These are phyloP conservation scores for Sphenopsis melanotis DNA, from an alignment of 2,797 vertebrate genomes.

Conservation along the genomic window DNA sequence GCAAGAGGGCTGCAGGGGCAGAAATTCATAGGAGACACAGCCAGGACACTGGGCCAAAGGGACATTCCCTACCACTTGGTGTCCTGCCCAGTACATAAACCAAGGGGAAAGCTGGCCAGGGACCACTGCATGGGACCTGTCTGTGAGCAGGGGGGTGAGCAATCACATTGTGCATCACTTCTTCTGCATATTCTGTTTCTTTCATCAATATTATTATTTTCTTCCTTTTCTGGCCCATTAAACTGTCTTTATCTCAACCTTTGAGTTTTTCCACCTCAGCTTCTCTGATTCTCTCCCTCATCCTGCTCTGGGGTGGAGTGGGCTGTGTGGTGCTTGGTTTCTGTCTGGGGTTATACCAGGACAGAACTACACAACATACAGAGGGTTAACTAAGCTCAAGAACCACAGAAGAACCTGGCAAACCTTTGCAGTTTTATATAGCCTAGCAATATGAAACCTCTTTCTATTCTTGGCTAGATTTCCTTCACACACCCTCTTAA, in stretches of 20 bases:
- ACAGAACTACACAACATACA: background rate
- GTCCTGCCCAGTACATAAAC: background rate
- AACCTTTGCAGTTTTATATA: slow-evolving; percentile 13
- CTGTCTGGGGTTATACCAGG: background rate
- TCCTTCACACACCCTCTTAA: background rate
- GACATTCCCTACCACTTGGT: background rate
- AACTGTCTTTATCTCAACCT: background rate
- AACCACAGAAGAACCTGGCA: background rate
- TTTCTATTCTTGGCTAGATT: slow-evolving; percentile 30
- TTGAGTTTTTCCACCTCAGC: fast-evolving
- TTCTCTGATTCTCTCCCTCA: background rate
- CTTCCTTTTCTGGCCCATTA: background rate
- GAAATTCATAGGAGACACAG: background rate
- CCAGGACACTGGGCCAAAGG: background rate
- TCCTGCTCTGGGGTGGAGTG: background rate
- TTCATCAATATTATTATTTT: background rate
- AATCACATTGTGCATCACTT: no score
- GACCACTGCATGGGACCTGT: background rate
- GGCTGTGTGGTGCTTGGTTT: background rate
- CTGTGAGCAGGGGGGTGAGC: fast-evolving
- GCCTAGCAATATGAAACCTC: slow-evolving; percentile 1
- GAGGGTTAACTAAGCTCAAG: background rate
- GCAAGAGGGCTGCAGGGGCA: background rate
- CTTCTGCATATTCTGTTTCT: background rate
- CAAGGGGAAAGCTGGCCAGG: background rate